phyloP scores from a whole-genome alignment of 2,888 invertebrate species.

The Nomada ruficornis region DNA sequence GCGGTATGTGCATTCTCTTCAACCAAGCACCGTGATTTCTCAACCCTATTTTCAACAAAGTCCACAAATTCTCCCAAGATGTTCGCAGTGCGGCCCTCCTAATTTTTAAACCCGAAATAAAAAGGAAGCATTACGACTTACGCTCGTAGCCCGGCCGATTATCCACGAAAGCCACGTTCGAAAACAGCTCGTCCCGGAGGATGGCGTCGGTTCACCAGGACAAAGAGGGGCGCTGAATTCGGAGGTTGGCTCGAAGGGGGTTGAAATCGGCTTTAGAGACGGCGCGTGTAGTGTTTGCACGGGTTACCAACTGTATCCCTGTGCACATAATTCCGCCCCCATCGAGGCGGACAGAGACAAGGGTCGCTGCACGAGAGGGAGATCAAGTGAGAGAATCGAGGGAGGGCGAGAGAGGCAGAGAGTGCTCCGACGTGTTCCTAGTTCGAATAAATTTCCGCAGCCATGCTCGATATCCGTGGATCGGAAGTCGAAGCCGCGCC shows the following conservation, averaged over 20 bases:
- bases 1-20: too few relatives aligned
- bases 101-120: too few relatives aligned
- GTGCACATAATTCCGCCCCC: conserved; percentile 59
- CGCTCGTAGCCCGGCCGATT: conserved; percentile 21
- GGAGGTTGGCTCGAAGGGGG: conserved; percentile 58
- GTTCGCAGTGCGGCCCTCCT: too few relatives aligned
- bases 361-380: conserved; percentile 15
- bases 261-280: conserved; percentile 67
- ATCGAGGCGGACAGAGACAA: conserved; percentile 29
- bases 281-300: conserved; percentile 64
- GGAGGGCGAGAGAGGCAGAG: not conserved
- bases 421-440: conserved; percentile 25
- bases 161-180: conserved; percentile 8
- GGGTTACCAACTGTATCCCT: conserved; percentile 68
- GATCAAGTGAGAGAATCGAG: not conserved
- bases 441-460: conserved; percentile 51
- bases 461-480: conserved; percentile 46
- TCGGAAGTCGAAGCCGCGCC: conserved; percentile 34
- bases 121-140: not conserved
- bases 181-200: conserved; percentile 16
- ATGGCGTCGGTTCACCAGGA: conserved; percentile 9
- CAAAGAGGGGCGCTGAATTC: conserved; percentile 36
- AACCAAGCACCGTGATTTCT: too few relatives aligned
- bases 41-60: too few relatives aligned
- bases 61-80: too few relatives aligned